A percentile compares a stretch with the other conserved stretches of the same genome.
Evolutionary conservation across 2,113 vertebrate species (phyloP).

Genomic region (Xenus cinereus): DNA sequence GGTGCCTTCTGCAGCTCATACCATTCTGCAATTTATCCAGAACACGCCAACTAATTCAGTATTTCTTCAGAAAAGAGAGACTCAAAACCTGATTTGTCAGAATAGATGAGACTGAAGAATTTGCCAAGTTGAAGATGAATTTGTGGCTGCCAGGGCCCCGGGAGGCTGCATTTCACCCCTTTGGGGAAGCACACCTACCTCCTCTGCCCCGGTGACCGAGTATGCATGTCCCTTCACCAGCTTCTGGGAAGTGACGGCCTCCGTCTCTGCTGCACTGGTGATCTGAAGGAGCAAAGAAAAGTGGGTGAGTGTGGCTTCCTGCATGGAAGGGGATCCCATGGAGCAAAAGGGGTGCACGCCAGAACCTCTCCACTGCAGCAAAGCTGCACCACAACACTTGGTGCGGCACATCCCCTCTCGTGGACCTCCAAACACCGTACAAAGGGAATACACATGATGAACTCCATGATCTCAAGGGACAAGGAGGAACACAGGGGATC

Average conservation of each 20-base stretch:
- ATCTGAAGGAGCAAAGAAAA: conserved; percentile 74
- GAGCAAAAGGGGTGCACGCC: background rate
- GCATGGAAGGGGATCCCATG: accelerated
- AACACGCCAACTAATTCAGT: background rate
- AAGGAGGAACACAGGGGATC: background rate
- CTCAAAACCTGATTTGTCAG: background rate
- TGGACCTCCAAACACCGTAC: background rate
- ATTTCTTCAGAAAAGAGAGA: background rate
- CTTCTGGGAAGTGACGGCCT: conserved; percentile 91
- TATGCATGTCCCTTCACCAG: conserved; percentile 95
- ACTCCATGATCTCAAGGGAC: background rate
- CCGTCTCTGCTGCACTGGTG: conserved; percentile 87
- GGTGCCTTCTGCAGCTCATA: conserved; percentile 84
- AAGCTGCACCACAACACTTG: background rate
- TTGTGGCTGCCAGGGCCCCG: background rate
- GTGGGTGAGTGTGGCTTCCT: background rate
- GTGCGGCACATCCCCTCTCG: background rate
- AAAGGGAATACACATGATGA: accelerated
- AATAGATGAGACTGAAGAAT: accelerated
- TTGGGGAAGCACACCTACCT: conserved; percentile 70
- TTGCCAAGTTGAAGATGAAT: accelerated
- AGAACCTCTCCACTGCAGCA: background rate
- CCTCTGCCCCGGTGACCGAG: conserved; percentile 87
- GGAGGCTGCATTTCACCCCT: background rate
- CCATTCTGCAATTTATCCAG: conserved; percentile 78